Conservation (phyloP, 2,888 invertebrate species). For the Dasypogon diadema region DNA sequence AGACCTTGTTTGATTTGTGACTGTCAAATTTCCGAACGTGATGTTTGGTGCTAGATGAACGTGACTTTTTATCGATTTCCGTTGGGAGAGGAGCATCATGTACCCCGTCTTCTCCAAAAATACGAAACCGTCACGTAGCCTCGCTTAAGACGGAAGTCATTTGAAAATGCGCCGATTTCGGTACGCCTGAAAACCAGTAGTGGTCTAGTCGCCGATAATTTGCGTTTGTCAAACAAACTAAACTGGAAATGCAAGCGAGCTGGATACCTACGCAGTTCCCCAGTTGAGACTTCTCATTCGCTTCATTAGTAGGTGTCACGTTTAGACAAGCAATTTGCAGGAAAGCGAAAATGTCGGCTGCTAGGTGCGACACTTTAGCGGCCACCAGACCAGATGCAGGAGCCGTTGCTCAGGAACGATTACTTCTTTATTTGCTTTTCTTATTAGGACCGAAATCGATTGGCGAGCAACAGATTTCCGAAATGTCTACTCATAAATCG, state of each 20-base stretch:
- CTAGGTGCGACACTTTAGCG: background rate
- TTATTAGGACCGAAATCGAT: background rate
- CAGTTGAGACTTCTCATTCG: background rate
- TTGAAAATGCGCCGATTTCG: background rate
- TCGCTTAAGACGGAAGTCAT: constrained; percentile 12
- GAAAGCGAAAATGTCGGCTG: background rate
- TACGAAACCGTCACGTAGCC: background rate
- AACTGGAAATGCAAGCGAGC: background rate
- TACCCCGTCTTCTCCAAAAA: background rate
- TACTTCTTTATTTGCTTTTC: constrained; percentile 19
- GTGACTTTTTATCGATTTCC: constrained; percentile 32
- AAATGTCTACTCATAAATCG: constrained; percentile 40
- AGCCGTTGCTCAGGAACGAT: background rate
- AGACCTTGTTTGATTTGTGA: constrained; percentile 29
- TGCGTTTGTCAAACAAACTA: constrained; percentile 7
- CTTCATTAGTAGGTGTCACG: background rate
- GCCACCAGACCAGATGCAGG: background rate
- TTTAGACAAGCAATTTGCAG: background rate
- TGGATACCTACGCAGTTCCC: background rate
- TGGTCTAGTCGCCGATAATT: background rate
- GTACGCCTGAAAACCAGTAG: background rate
- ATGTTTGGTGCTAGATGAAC: constrained; percentile 3
- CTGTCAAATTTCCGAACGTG: constrained; percentile 29
- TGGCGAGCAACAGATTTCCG: constrained; percentile 41
- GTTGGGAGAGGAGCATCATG: constrained; percentile 11